Evolutionary conservation across 30 jellyfish, hydroid and myxozoan genomes (phyloP), one percentile per base, ranked within the genome.

Genomic region (Haliclystus octoradiatus): DNA sequence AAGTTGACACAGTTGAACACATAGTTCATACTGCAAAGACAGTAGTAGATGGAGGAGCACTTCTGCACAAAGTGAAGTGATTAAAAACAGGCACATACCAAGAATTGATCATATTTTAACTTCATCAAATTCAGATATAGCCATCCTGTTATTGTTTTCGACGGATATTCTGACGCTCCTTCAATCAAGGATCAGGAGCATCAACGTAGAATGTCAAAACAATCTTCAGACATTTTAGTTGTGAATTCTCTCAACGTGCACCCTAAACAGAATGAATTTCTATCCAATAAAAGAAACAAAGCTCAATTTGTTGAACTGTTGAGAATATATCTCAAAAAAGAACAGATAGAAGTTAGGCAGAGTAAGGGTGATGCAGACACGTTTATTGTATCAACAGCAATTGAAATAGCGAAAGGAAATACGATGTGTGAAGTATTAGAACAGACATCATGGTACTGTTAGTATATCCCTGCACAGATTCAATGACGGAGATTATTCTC

Each of bases 11-110:
- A n/a, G 68, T 34, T 40, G 47, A 23, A 29, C 67, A 34, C 26
- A 40, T 34, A 15, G 68, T 26, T 33, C 49, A 67, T 2, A 34
- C 66, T 4, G 74, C 70, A 27, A 65, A 65, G 19, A 13, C 13
- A 33, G 81, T 74, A 0, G 65, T 63, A n/a, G 86, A 77, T 52
- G 85, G 84, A 15, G 84, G 90, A n/a, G 84, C 90, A 2, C 70
- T 49, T 50, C 67, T 76, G 51, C 85, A 69, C 34, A n/a, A 77
- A 51, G 84, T 76, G 24, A n/a, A 28, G 26, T 76, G 90, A n/a
- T n/a, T n/a, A n/a, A n/a, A n/a, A n/a, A n/a, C n/a, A n/a, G n/a
- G n/a, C n/a, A n/a, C n/a, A n/a, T n/a, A n/a, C n/a, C n/a, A n/a
- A n/a, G n/a, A n/a, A n/a, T n/a, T n/a, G n/a, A n/a, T n/a, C n/a